Evolutionary conservation across 30 jellyfish, hydroid and myxozoan genomes (phyloP).

Genomic region (Haliclystus octoradiatus): DNA sequence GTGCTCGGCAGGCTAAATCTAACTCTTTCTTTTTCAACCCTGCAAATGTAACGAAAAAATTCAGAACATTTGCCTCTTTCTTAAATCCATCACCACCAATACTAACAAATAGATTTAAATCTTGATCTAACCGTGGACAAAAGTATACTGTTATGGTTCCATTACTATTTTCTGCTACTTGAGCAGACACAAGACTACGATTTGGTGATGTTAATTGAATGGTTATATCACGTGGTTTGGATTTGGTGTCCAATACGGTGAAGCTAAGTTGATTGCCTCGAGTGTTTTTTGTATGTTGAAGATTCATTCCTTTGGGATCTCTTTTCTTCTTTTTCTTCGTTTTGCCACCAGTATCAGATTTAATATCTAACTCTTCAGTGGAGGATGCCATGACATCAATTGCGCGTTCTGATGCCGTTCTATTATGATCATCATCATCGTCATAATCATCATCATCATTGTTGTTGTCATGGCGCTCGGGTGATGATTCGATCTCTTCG

Average conservation of each 20-base stretch:
- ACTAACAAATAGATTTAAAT: constrained; percentile 65
- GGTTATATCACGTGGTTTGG: constrained; percentile 45
- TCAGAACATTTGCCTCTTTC: constrained; percentile 53
- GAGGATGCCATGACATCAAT: not conserved
- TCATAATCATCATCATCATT: not conserved
- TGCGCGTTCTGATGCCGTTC: not conserved
- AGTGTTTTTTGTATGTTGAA: not conserved
- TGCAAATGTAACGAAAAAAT: constrained; percentile 71
- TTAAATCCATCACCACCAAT: constrained; percentile 59
- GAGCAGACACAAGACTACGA: constrained; percentile 88
- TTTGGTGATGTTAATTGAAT: constrained; percentile 80
- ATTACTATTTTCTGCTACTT: constrained; percentile 69
- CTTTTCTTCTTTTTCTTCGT: not conserved
- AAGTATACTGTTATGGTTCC: constrained; percentile 84
- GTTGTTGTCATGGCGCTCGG: not conserved
- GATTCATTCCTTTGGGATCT: not conserved
- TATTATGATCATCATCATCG: not conserved
- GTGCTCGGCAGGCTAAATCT: constrained; percentile 87
- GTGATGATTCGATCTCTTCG: not conserved
- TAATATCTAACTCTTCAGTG: not conserved
- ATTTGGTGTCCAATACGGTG: constrained; percentile 30
- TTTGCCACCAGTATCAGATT: too few species aligned
- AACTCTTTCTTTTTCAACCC: constrained; percentile 62
- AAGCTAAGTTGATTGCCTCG: not conserved
- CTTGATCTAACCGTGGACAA: constrained; percentile 73